Evolutionary conservation across 1,140 invertebrate genomes (phyloP).

Genomic region (Carcinoscorpius rotundicauda): DNA sequence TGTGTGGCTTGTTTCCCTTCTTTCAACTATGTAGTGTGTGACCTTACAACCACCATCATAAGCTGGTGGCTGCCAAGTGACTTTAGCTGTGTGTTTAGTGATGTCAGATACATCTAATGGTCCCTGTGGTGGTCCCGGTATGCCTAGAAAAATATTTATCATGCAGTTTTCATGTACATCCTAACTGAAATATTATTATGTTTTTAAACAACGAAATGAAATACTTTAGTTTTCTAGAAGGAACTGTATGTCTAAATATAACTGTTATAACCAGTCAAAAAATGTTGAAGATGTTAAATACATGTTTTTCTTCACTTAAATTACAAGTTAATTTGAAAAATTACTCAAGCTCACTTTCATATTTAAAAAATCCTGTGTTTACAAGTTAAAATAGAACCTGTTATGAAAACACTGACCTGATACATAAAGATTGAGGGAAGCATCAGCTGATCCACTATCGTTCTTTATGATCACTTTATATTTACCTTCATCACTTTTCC

Average conservation of each 20-base stretch:
- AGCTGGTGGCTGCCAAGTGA: conserved; percentile 80
- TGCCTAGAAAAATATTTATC: conserved; percentile 28
- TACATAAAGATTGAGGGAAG: conserved; percentile 70
- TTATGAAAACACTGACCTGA: conserved; percentile 36
- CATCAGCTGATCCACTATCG: conserved; percentile 72
- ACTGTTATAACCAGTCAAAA: too few species aligned
- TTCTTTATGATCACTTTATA: conserved; percentile 86
- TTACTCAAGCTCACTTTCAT: too few species aligned
- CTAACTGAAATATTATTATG: too few species aligned
- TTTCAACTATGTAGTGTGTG: conserved; percentile 87
- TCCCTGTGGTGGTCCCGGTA: conserved; percentile 84
- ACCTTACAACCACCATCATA: conserved; percentile 80
- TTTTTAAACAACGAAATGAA: too few species aligned
- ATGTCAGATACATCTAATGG: conserved; percentile 83
- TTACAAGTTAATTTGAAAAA: too few species aligned
- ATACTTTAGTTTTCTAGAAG: too few species aligned
- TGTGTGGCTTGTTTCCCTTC: conserved; percentile 47
- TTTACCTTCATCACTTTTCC: conserved; percentile 63
- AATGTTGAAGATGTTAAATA: too few species aligned
- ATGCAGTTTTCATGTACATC: too few species aligned
- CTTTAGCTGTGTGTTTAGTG: conserved; percentile 69
- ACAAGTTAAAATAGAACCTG: too few species aligned
- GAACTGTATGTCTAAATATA: too few species aligned
- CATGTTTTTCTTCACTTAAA: too few species aligned
- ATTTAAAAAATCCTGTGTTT: too few species aligned